Base-by-base conservation (phyloP, 1,140 invertebrate species). In the Cyphomyrmex costatus region DNA sequence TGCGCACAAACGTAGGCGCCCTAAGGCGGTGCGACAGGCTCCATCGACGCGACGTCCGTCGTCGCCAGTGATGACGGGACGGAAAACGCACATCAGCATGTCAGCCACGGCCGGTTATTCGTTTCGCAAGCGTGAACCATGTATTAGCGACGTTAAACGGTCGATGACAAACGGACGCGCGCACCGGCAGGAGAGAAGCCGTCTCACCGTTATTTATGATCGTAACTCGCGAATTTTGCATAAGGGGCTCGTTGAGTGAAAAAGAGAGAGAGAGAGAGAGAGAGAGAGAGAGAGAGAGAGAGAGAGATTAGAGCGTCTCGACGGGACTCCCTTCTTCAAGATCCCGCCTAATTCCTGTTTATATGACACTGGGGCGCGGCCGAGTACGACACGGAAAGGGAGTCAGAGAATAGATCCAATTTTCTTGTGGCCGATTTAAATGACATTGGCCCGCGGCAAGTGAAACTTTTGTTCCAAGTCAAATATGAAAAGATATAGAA, bases 281-380 rank as follows among this genome's bases (percentile, higher is more conserved):
- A n/a, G n/a, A n/a, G n/a, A n/a, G n/a, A n/a, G n/a, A n/a, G 19
- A 74, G 53, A 24, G 68, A 60, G 51, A 73, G 46, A 46, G 51
- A 30, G 65, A 82, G 79, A 82, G 66, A 82, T 82, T 60, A 71
- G 66, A n/a, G 24, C 30, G 33, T 82, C 36, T 42, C 66, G 33
- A 58, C 33, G 66, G 10, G 12, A 19, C 36, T 61, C 49, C 16
- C 68, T 61, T 73, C 42, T 30, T 21, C 42, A 42, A 53, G 53
- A 83, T 60, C 53, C 53, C 68, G 68, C 68, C 79, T 83, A 83
- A 83, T 83, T 83, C 68, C 66, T 83, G 36, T 83, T 83, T 74
- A 74, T 73, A 73, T 83, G 79, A 83, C 79, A 74, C 27, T 19
- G 68, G 36, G 79, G 79, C 36, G 79, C 79, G 68, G 53, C n/a